Conservation (phyloP, 2,113 vertebrate genomes). For the Mus spicilegus region DNA sequence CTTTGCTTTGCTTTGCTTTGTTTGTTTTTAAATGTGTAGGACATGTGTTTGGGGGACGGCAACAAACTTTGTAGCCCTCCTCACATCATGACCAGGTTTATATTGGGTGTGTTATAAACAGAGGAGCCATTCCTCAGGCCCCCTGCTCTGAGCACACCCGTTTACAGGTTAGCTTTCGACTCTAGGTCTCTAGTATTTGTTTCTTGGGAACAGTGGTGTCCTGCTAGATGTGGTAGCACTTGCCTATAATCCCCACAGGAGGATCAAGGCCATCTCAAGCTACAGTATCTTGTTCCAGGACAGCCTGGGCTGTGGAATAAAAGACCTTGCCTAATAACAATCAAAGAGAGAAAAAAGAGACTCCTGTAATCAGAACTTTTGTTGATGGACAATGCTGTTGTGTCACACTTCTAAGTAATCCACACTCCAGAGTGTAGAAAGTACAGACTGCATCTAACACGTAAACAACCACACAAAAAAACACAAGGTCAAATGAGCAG, state of each 20-base stretch:
- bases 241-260: background rate
- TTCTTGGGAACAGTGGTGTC: background rate
- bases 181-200: background rate
- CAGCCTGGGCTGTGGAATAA: background rate
- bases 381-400: background rate
- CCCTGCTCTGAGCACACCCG: constrained; percentile 52
- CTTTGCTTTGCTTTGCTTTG: no score
- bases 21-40: background rate
- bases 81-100: constrained; percentile 17
- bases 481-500: background rate
- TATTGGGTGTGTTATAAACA: constrained; percentile 57
- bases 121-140: background rate
- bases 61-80: background rate
- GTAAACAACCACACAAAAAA: background rate
- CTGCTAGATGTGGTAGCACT: background rate
- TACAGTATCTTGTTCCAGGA: background rate
- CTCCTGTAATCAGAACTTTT: background rate
- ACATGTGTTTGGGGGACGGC: background rate
- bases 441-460: background rate
- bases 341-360: background rate
- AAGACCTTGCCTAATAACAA: background rate
- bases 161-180: background rate
- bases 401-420: constrained; percentile 35
- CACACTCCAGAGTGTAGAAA: background rate
- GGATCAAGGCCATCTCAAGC: background rate